Evolutionary conservation across 2,113 vertebrate species (phyloP), one percentile per base, ranked within the genome.

Genomic region (Bagarius yarrelli): DNA sequence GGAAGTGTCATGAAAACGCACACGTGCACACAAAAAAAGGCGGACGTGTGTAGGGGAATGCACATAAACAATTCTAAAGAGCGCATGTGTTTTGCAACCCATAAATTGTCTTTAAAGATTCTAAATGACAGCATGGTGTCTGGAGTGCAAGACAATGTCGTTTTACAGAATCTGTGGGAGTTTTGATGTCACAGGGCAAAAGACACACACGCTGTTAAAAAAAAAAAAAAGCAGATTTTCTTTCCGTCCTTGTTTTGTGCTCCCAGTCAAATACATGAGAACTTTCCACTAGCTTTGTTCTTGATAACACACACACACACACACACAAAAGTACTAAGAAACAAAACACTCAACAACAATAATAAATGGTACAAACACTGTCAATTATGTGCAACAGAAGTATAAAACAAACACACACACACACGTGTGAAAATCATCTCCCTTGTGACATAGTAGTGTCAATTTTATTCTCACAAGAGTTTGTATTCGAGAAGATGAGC

Each of bases 341-440:
- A 57, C 63, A 56, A 66, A 79, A 81, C 72, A 53, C 44, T 64
- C 50, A 64, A 61, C 64, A 63, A 64, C 18, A 12, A 79, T 21
- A 79, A 79, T 47, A 5, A 13, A 57, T 56, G 44, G 63, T 30
- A 74, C 67, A 73, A 81, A 81, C 71, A 81, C 79, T 81, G 70
- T 60, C 64, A 23, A 80, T 60, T 21, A 14, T 74, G 70, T 74
- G 70, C 70, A 34, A 81, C 44, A 74, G 69, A 74, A 72, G 61
- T 34, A 73, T 8, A 59, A 53, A 74, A 71, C 66, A 63, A 27
- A 79, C n/a, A 60, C 52, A 55, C 59, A 30, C 59, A 55, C 61
- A 55, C 61, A 40, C 76, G 30, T 25, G 32, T 55, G 50, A 9
- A 12, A n/a, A 15, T 57, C 16, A 57, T 56, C 77, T 79, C 52